Evolutionary conservation across 2,797 vertebrate genomes (phyloP).

Genomic region (Chanos chanos): DNA sequence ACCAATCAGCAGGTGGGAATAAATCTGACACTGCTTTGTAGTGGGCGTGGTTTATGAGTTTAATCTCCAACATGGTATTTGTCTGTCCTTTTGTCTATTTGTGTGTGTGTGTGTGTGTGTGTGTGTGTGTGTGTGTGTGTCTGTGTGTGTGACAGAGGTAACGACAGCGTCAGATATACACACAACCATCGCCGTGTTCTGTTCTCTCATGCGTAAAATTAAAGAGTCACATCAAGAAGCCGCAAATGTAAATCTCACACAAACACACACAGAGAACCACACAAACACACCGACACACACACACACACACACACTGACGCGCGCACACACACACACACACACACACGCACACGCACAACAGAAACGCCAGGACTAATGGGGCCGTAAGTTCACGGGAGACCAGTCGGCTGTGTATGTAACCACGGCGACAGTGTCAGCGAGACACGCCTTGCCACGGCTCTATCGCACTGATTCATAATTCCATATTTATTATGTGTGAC

Average conservation of each 20-base stretch:
- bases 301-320: conserved; percentile 23
- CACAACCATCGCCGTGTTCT: conserved; percentile 58
- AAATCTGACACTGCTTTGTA: conserved; percentile 22
- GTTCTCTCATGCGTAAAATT: conserved; percentile 72
- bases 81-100: conserved; percentile 5
- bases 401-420: conserved; percentile 27
- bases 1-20: conserved; percentile 18
- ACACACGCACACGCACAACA: not conserved
- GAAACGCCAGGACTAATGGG: conserved; percentile 42
- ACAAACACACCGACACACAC: no score
- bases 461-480: conserved; percentile 28
- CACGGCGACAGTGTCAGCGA: conserved; percentile 24
- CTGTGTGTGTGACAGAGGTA: conserved; percentile 21
- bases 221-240: conserved; percentile 65
- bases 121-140: conserved; percentile 1
- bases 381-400: conserved; percentile 31
- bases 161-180: conserved; percentile 50
- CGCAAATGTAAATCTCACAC: conserved; percentile 63
- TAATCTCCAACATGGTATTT: conserved; percentile 30
- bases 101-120: not conserved
- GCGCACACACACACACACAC: conserved; percentile 3
- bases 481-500: conserved; percentile 7
- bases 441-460: conserved; percentile 23
- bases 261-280: conserved; percentile 17
- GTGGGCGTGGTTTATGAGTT: conserved; percentile 16